These are phyloP conservation scores for Paguma larvata DNA, from an alignment of 2,797 vertebrate genomes.

Conservation along the genomic window DNA sequence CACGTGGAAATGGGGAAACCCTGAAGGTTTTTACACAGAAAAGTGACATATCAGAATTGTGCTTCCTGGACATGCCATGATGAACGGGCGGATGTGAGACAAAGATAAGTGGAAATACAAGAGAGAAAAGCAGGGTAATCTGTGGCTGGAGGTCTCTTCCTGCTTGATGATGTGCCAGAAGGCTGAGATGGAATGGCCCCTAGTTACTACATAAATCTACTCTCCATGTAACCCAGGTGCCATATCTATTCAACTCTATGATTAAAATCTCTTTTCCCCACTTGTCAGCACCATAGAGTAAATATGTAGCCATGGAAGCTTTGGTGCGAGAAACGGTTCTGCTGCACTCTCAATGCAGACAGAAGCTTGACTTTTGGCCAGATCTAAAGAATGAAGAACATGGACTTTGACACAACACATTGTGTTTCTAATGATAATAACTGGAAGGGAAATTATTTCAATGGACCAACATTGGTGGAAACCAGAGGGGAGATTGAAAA, in stretches of 20 bases:
- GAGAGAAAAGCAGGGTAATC: neutral
- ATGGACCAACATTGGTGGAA: neutral
- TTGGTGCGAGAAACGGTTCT: neutral
- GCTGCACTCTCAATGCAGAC: neutral
- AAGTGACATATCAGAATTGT: neutral
- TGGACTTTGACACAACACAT: neutral
- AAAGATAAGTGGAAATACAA: slow-evolving; percentile 54
- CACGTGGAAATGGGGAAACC: neutral
- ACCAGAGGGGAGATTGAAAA: neutral
- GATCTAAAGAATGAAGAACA: neutral
- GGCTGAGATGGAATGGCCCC: neutral
- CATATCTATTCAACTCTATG: slow-evolving; percentile 36
- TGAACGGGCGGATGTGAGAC: neutral
- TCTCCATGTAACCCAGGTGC: neutral
- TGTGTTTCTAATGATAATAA: neutral
- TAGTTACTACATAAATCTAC: neutral
- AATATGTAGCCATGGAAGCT: neutral
- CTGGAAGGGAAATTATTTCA: neutral
- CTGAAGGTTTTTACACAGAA: neutral
- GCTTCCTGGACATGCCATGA: neutral
- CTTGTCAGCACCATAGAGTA: slow-evolving; percentile 28
- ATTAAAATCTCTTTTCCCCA: slow-evolving; percentile 40
- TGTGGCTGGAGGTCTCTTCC: neutral
- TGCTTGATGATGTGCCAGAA: slow-evolving; percentile 55
- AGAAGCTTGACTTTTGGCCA: neutral